phyloP scores from a whole-genome alignment of 2,113 vertebrate species.

The Loxodonta africana region DNA sequence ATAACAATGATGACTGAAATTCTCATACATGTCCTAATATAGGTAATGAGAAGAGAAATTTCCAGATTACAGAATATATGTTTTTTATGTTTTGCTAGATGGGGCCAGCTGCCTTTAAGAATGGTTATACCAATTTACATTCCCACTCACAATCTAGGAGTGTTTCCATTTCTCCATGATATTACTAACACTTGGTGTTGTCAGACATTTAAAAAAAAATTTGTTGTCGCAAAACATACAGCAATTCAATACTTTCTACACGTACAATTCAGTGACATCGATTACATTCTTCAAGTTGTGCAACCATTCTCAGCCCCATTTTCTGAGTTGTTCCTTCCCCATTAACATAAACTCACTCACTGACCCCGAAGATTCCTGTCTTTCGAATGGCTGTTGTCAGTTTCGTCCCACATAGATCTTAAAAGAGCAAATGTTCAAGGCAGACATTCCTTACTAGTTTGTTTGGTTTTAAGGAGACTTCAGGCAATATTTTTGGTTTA shows the following conservation, averaged over 20 bases:
- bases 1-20: background rate
- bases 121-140: background rate
- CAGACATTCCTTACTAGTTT: background rate
- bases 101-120: background rate
- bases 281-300: background rate
- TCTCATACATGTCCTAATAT: background rate
- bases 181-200: background rate
- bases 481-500: too few species aligned
- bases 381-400: background rate
- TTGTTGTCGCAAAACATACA: background rate
- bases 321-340: background rate
- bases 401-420: background rate
- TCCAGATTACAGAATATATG: background rate
- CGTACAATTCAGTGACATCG: background rate
- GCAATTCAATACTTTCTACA: background rate
- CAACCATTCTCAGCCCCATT: background rate
- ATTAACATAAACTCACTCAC: background rate
- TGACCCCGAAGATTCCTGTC: background rate
- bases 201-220: too few species aligned
- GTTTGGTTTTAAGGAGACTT: background rate
- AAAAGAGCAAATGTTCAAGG: background rate
- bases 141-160: background rate
- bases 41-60: constrained; percentile 18
- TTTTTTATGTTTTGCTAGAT: background rate
- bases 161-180: background rate